Percentiles rank a stretch among this genome's conserved stretches.
These are phyloP conservation scores for Solenopsis fugax DNA, from an alignment of 1,140 invertebrate species.

Conservation along the genomic window DNA sequence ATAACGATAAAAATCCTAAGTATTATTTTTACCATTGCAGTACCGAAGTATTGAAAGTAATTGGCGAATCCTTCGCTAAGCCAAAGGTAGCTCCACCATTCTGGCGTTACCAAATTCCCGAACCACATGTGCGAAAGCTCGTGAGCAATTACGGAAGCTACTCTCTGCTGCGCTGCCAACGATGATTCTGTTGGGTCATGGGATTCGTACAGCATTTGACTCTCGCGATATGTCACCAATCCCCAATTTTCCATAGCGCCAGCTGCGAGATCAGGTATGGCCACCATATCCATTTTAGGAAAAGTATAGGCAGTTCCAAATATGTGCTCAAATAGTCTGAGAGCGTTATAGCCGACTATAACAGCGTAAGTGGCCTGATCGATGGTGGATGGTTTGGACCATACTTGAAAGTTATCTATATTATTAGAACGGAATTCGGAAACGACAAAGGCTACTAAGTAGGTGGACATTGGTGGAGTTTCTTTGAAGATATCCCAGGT, in stretches of 20 bases:
- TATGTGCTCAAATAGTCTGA: conserved; percentile 78
- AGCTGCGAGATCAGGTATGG: conserved; percentile 88
- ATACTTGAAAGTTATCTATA: conserved; percentile 88
- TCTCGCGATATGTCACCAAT: conserved; percentile 87
- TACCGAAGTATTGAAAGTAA: conserved; percentile 85
- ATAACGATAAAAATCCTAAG: background rate
- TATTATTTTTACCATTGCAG: conserved; percentile 76
- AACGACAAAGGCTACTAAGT: conserved; percentile 94
- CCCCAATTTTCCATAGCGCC: conserved; percentile 92
- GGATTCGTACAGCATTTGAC: conserved; percentile 89
- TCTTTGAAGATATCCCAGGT: conserved; percentile 88
- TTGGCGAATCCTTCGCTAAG: conserved; percentile 91
- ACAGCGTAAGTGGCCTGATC: conserved; percentile 87
- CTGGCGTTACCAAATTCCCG: conserved; percentile 89
- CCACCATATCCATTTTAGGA: conserved; percentile 88
- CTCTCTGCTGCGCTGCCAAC: conserved; percentile 83
- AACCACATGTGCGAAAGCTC: conserved; percentile 92
- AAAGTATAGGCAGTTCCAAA: no score
- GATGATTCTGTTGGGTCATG: conserved; percentile 87
- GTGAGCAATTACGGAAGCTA: conserved; percentile 89
- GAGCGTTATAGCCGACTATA: conserved; percentile 86
- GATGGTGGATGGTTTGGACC: conserved; percentile 88
- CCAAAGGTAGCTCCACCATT: conserved; percentile 91
- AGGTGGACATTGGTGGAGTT: conserved; percentile 95
- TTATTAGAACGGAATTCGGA: conserved; percentile 89